A percentile compares a stretch with the other conserved stretches of the same genome.
These are phyloP conservation scores for Dolichoris vasculosae DNA, from an alignment of 1,140 invertebrate species.

Conservation along the genomic window DNA sequence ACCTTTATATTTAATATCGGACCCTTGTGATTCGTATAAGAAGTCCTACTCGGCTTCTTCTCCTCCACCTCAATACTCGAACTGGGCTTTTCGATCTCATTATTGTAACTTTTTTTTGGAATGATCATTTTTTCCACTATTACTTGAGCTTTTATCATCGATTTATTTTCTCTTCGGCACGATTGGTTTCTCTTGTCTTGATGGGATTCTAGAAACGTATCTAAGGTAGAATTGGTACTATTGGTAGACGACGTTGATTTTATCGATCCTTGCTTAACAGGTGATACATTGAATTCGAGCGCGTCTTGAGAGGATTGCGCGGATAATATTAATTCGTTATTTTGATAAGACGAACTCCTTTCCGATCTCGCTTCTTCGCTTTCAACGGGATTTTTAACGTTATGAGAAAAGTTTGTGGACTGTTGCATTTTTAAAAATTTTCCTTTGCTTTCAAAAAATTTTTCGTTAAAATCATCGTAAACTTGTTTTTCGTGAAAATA, in stretches of 20 bases:
- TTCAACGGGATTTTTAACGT: not conserved
- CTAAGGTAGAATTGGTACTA: not conserved
- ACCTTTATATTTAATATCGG: conserved; percentile 74
- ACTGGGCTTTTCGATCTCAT: conserved; percentile 39
- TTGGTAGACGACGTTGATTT: not conserved
- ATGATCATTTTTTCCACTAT: conserved; percentile 48
- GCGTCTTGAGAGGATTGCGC: not conserved
- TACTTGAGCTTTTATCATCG: conserved; percentile 39
- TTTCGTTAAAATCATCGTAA: not conserved
- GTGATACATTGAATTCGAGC: not conserved
- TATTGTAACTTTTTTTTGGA: not conserved
- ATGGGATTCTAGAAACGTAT: not conserved
- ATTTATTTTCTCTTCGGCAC: conserved; percentile 2
- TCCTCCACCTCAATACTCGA: conserved; percentile 33
- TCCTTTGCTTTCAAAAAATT: not conserved
- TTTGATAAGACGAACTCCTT: not conserved
- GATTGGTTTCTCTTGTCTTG: conserved; percentile 25
- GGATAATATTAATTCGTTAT: not conserved
- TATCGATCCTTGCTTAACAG: not conserved
- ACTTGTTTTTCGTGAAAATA: not conserved
- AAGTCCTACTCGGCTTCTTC: conserved; percentile 39
- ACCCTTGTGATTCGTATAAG: conserved; percentile 69
- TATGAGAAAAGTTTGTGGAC: not conserved
- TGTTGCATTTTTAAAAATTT: not conserved
- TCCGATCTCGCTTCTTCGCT: not conserved